Evolutionary conservation across 2,113 vertebrate genomes (phyloP).

Genomic region (Ursus arctos): DNA sequence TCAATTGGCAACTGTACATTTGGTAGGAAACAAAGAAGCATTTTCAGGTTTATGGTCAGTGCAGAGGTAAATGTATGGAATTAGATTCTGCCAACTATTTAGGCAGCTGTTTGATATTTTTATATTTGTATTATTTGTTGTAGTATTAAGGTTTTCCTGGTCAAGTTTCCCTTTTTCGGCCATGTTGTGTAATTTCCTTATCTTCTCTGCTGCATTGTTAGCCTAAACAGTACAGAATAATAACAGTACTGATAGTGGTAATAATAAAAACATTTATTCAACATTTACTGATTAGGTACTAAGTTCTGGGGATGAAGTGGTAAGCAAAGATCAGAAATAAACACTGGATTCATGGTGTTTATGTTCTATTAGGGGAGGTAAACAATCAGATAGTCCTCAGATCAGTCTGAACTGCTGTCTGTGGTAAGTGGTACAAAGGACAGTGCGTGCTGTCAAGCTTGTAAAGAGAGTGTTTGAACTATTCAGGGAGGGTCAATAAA

Average conservation of each 20-base stretch:
- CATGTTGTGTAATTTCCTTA: neutral
- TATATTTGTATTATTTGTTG: neutral
- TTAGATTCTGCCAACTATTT: constrained; percentile 3
- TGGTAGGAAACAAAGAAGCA: neutral
- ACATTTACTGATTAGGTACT: constrained; percentile 49
- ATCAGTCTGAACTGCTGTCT: constrained; percentile 13
- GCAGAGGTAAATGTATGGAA: neutral
- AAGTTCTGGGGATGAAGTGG: neutral
- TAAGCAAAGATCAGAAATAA: constrained; percentile 25
- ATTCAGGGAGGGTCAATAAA: neutral
- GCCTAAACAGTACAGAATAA: constrained; percentile 5
- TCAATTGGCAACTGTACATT: constrained; percentile 2
- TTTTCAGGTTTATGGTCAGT: constrained; percentile 43
- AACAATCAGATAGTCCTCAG: neutral
- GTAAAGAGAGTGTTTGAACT: constrained; percentile 33
- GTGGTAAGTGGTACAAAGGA: neutral
- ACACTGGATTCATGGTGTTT: constrained; percentile 2
- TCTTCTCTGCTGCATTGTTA: neutral
- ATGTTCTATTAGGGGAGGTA: neutral
- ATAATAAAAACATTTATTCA: constrained; percentile 54
- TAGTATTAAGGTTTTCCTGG: constrained; percentile 51
- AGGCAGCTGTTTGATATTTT: constrained; percentile 48
- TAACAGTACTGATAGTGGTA: constrained; percentile 12
- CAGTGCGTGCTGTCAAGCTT: neutral
- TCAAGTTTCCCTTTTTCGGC: constrained; percentile 7